phyloP scores from a whole-genome alignment of 2,888 invertebrate genomes.

The Drosophila siamana region DNA sequence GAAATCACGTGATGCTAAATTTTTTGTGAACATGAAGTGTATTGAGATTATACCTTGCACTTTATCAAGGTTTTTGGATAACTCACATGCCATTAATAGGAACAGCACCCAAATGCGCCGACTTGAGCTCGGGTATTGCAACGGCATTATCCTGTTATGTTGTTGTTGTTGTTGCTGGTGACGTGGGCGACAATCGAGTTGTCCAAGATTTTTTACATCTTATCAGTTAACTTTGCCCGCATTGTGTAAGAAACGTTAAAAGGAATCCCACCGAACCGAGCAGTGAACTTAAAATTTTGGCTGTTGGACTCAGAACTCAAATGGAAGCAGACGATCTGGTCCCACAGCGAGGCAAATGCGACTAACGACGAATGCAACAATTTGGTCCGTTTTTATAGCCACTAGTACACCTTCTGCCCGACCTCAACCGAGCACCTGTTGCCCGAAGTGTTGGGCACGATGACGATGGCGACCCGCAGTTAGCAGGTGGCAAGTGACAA shows the following conservation, averaged over 20 bases:
- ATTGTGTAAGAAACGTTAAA: conserved; percentile 1
- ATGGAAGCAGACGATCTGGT: conserved; percentile 35
- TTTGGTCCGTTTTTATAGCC: conserved; percentile 61
- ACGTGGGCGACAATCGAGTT: background rate
- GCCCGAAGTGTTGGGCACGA: conserved; percentile 32
- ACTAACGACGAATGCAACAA: conserved; percentile 49
- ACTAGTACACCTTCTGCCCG: conserved; percentile 10
- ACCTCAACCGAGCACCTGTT: conserved; percentile 67
- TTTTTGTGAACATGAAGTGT: no score
- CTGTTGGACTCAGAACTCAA: background rate
- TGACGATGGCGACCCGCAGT: background rate
- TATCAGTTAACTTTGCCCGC: background rate
- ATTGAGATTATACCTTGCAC: no score
- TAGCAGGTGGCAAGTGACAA: conserved; percentile 6
- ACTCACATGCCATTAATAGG: conserved; percentile 55
- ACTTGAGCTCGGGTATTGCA: background rate
- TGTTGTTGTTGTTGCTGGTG: conserved; percentile 6
- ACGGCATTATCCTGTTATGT: conserved; percentile 43
- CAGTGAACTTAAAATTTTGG: background rate
- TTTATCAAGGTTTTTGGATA: background rate
- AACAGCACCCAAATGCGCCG: conserved; percentile 43
- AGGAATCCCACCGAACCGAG: conserved; percentile 25
- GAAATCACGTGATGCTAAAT: no score
- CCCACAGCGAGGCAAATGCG: conserved; percentile 51
- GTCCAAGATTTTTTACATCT: conserved; percentile 20